Evolutionary conservation across 2,113 vertebrate genomes (phyloP).

Genomic region (Amia ocellicauda): DNA sequence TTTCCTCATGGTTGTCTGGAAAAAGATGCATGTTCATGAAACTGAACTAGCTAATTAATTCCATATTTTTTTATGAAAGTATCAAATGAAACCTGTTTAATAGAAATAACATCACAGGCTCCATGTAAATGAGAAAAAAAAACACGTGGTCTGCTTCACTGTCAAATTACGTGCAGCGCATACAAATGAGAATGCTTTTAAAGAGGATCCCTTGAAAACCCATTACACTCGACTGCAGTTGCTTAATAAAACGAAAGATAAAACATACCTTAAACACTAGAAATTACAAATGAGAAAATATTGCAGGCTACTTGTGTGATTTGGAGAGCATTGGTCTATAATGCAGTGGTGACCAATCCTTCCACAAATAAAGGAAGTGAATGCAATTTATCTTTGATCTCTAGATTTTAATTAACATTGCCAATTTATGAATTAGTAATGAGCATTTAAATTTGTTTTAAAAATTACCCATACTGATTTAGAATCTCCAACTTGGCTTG

Average conservation of each 20-base stretch:
- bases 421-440: no score
- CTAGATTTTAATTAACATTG: no score
- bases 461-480: no score
- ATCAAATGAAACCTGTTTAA: no score
- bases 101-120: neutral
- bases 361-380: no score
- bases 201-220: neutral
- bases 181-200: no score
- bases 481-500: no score
- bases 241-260: neutral
- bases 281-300: neutral
- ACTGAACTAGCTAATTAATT: neutral
- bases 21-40: constrained; percentile 5
- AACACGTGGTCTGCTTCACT: neutral
- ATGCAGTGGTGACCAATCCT: no score
- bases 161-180: no score
- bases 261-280: neutral
- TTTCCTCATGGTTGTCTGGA: neutral
- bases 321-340: no score
- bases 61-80: neutral
- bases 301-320: neutral
- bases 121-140: neutral
- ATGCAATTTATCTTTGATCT: no score
- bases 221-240: neutral
- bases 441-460: no score